Evolutionary conservation across 2,888 invertebrate genomes (phyloP), one percentile per base, ranked within the genome.

Genomic region (Pantelozetes paolii): DNA sequence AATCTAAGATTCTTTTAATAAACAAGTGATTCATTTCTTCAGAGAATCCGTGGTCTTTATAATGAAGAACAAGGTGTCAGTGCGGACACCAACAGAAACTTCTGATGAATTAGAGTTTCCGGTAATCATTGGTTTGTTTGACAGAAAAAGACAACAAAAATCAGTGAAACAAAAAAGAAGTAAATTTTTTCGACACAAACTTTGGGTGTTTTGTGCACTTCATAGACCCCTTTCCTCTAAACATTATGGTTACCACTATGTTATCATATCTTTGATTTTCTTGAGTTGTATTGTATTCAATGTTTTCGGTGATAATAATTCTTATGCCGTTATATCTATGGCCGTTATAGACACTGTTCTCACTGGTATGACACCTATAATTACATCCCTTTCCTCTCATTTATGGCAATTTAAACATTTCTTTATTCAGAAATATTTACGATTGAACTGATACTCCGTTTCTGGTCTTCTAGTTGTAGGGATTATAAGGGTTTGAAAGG

Each of bases 361-460:
- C 9, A 18, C n/a, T 15, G 11, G 64, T 36, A 32, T 18, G 6
- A 5, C 9, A 30, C 26, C 9, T 11, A 30, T 26, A 30, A 6
- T 62, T 5, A 30, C 13, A 57, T 23, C 8, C 23, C 11, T 5
- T 45, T 45, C 13, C 18, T 15, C 15, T 62, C n/a, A 30, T 23
- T 62, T 18, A 30, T 30, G 2, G 5, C 13, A 20, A 20, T 26
- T 57, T 57, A n/a, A 23, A 42, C 15, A 11, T n/a, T 50, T 50
- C 18, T 8, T 5, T 57, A 8, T n/a, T 18, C 8, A 57, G 62
- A 2, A 1, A 32, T 64, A n/a, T 20, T 64, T n/a, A 36, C 36
- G 2, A n/a, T 32, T 1, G 64, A 64, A 64, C 18, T 64, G 8
- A 36, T 64, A n/a, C 64, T 64, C n/a, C 64, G 64, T 20, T 64